Percentiles rank a stretch among this genome's conserved stretches.
Evolutionary conservation across 2,113 vertebrate species (phyloP).

Genomic region (Circaetus gallicus): DNA sequence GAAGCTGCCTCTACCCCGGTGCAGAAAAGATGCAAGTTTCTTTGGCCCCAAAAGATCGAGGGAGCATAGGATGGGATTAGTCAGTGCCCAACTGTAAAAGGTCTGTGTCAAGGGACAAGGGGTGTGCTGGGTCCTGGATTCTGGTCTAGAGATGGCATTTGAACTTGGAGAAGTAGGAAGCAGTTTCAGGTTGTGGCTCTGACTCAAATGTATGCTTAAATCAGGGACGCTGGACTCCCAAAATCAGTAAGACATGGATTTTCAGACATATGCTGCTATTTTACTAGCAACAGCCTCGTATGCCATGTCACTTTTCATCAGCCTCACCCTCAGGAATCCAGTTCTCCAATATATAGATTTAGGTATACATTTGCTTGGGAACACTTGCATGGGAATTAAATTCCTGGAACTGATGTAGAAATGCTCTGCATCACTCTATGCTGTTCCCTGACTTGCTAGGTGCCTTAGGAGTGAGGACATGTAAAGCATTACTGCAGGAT

Average conservation of each 20-base stretch:
- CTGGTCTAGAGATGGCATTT: neutral
- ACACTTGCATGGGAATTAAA: neutral
- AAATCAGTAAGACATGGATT: neutral
- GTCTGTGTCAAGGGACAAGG: neutral
- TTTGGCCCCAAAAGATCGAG: neutral
- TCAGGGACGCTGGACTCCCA: neutral
- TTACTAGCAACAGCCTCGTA: neutral
- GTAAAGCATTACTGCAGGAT: neutral
- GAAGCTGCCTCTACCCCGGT: rapidly evolving
- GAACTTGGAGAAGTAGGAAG: neutral
- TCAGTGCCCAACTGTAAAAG: neutral
- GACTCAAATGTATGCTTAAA: neutral
- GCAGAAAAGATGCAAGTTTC: neutral
- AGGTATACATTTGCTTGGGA: neutral
- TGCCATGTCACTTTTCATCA: neutral
- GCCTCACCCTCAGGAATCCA: neutral
- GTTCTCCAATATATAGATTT: neutral
- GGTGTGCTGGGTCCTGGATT: neutral
- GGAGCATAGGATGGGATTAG: neutral
- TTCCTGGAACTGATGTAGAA: neutral
- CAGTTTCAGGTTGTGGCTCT: neutral
- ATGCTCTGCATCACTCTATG: neutral
- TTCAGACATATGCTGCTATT: neutral
- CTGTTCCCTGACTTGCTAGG: neutral
- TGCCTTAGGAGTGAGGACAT: neutral